Percentiles rank a stretch among this genome's conserved stretches.
Evolutionary conservation across 2,113 vertebrate species (phyloP).

Genomic region (Tautogolabrus adspersus): DNA sequence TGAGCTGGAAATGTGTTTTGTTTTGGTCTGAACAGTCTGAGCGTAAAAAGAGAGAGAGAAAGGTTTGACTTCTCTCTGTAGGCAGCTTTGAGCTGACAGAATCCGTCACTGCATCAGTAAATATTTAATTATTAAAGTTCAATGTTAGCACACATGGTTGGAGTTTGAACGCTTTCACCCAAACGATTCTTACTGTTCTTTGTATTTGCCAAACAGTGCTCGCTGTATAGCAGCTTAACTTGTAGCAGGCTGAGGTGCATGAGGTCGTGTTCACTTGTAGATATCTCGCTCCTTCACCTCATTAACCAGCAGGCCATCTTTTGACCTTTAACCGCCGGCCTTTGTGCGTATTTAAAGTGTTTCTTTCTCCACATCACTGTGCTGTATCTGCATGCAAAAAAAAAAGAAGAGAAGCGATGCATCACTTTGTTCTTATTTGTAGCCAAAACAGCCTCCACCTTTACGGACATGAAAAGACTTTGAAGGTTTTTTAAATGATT

Average conservation of each 20-base stretch:
- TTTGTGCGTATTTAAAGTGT: constrained; percentile 2
- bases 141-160: not conserved
- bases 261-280: constrained; percentile 21
- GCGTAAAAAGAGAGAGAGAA: not conserved
- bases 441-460: not conserved
- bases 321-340: not conserved
- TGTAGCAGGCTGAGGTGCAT: constrained; percentile 53
- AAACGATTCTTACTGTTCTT: constrained; percentile 5
- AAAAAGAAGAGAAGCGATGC: not conserved
- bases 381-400: constrained; percentile 54
- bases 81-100: not conserved
- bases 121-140: not conserved
- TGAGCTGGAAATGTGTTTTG: not conserved
- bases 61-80: too few species aligned
- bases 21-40: not conserved
- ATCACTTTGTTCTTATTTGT: constrained; percentile 8
- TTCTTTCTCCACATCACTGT: constrained; percentile 41
- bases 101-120: not conserved
- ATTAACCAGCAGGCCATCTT: constrained; percentile 1
- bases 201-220: constrained; percentile 30
- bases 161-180: constrained; percentile 19
- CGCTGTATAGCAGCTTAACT: constrained; percentile 24
- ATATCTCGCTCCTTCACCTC: constrained; percentile 5
- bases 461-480: not conserved
- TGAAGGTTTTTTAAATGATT: constrained; percentile 16